A percentile compares a stretch with the other conserved stretches of the same genome.
These are phyloP conservation scores for Cephus rjabovi DNA, from an alignment of 2,888 invertebrate genomes.

Conservation along the genomic window DNA sequence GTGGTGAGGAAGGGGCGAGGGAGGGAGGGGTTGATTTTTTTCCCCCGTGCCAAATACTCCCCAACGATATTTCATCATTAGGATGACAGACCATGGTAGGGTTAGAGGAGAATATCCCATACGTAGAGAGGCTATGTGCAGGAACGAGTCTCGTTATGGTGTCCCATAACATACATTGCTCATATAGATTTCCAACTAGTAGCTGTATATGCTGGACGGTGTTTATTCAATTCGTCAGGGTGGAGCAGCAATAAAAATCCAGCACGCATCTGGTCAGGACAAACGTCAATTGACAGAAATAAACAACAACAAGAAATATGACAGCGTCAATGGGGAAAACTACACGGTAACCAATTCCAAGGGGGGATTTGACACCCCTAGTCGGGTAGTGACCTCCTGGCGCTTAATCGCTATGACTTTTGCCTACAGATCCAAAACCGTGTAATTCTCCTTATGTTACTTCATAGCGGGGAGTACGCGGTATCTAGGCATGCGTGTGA, in stretches of 20 bases:
- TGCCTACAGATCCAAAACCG: background rate
- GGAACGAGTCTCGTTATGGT: background rate
- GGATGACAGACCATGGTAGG: constrained; percentile 58
- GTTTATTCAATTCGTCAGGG: background rate
- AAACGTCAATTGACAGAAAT: background rate
- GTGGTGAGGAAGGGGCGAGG: background rate
- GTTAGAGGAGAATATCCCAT: constrained; percentile 39
- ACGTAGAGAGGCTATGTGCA: background rate
- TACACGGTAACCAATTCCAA: background rate
- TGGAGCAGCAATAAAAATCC: background rate
- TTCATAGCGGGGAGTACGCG: background rate
- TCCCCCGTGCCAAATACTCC: constrained; percentile 30
- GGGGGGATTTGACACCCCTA: background rate
- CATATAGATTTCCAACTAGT: background rate
- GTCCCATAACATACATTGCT: background rate
- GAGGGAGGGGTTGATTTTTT: constrained; percentile 24
- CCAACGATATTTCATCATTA: constrained; percentile 66
- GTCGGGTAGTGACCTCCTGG: background rate
- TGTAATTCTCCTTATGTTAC: background rate
- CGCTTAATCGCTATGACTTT: background rate
- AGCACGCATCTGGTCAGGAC: background rate
- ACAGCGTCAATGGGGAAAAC: background rate
- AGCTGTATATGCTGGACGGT: background rate
- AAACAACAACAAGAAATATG: background rate
- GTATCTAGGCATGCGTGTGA: background rate